Percentiles rank a stretch among this genome's conserved stretches.
Conservation (phyloP, 37 sponge, comb jelly and placozoan species). For the Mnemiopsis leidyi region DNA sequence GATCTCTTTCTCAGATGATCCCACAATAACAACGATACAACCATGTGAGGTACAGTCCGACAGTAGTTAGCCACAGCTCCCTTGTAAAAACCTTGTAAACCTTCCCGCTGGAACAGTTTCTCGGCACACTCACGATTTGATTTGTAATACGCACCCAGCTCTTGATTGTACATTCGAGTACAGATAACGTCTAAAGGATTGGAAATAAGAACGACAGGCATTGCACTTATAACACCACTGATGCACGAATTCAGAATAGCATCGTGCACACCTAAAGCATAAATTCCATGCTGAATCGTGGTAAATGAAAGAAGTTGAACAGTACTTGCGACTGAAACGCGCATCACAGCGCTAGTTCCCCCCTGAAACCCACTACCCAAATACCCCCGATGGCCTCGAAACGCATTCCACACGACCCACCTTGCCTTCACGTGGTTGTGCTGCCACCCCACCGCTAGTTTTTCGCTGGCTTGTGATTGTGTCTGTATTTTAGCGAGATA, state of each 20-base stretch:
- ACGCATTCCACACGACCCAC: conserved; percentile 3
- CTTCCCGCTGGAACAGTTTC: not conserved
- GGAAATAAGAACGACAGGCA: conserved; percentile 21
- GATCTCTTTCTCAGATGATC: not conserved
- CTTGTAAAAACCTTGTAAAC: not conserved
- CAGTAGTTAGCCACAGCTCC: conserved; percentile 15
- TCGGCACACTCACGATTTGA: not conserved
- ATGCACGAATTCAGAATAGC: not conserved
- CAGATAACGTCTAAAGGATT: conserved; percentile 34
- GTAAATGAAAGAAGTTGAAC: conserved; percentile 5
- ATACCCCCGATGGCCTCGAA: conserved; percentile 12
- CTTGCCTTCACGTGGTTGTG: not conserved
- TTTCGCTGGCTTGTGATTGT: not conserved
- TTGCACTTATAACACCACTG: not conserved
- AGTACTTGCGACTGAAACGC: not conserved
- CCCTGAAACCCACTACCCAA: not conserved
- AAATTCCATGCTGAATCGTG: not conserved
- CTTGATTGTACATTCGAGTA: conserved; percentile 32
- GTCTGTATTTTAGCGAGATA: conserved; percentile 36
- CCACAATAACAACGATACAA: not conserved
- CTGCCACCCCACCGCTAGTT: conserved; percentile 24
- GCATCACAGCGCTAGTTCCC: not conserved
- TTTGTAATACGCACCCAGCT: conserved; percentile 25
- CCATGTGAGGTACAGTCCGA: conserved; percentile 16
- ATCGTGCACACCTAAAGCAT: not conserved